These are phyloP conservation scores for Oxyruncus cristatus DNA, from an alignment of 2,113 vertebrate species.

Conservation along the genomic window DNA sequence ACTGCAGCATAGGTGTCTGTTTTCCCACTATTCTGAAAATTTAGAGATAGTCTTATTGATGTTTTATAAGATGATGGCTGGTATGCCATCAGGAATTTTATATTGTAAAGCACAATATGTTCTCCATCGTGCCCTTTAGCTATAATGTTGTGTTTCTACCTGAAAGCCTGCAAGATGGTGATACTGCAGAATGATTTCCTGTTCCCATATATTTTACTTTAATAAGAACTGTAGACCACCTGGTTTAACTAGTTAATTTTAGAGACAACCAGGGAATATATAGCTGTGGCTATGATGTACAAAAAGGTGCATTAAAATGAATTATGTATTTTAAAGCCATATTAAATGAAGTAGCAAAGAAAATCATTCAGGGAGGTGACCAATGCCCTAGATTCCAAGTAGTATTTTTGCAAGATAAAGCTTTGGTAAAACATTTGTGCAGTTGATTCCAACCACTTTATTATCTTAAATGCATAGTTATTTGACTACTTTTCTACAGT, in stretches of 20 bases:
- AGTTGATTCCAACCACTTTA: background rate
- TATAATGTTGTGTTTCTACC: background rate
- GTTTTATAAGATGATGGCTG: background rate
- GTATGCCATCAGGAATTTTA: background rate
- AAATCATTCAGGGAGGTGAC: background rate
- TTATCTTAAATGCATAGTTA: background rate
- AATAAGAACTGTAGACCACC: background rate
- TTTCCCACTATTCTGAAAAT: background rate
- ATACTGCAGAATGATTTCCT: background rate
- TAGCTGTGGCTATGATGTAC: background rate
- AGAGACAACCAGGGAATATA: background rate
- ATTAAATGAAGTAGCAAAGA: background rate
- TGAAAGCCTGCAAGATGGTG: background rate
- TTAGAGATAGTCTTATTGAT: background rate
- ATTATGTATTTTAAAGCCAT: background rate
- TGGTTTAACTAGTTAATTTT: conserved; percentile 1
- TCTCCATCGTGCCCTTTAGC: background rate
- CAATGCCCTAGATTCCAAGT: background rate
- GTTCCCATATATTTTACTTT: background rate
- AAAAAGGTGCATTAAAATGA: background rate
- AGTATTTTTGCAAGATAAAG: background rate
- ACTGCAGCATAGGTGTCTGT: background rate
- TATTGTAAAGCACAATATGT: background rate
- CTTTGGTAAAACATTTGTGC: background rate
- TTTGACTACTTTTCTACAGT: background rate